Evolutionary conservation across 2,888 invertebrate species (phyloP).

Genomic region (Caenorhabditis sp.): DNA sequence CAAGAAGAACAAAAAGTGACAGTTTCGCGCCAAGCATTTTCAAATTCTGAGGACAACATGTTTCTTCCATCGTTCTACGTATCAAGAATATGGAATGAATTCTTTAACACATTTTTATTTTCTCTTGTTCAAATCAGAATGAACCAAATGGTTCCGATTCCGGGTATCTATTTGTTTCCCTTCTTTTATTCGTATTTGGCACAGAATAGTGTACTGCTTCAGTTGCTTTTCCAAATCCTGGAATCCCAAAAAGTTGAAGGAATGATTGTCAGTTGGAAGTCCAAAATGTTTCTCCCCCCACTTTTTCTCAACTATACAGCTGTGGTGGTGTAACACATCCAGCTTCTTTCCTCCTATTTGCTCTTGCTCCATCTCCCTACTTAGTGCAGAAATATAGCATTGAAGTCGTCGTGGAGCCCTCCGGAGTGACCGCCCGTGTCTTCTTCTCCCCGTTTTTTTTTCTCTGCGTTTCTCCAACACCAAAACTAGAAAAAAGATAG

Average conservation of each 20-base stretch:
- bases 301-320: constrained; percentile 33
- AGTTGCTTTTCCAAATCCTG: neutral
- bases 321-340: constrained; percentile 23
- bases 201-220: no score
- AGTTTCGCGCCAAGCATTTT: constrained; percentile 25
- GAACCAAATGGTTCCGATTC: neutral
- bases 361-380: constrained; percentile 36
- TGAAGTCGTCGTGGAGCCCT: constrained; percentile 36
- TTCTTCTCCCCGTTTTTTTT: constrained; percentile 10
- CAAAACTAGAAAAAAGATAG: constrained; percentile 12
- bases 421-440: constrained; percentile 37
- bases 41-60: neutral
- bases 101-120: neutral
- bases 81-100: no score
- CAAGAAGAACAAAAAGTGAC: constrained; percentile 10
- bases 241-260: constrained; percentile 1
- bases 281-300: constrained; percentile 28
- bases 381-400: constrained; percentile 53
- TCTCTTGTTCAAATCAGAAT: neutral
- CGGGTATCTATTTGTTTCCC: neutral
- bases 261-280: constrained; percentile 24
- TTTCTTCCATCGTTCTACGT: neutral
- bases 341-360: constrained; percentile 29
- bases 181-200: neutral
- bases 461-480: constrained; percentile 42